Conservation (phyloP, 1,140 invertebrate genomes). For the Halictus rubicundus region DNA sequence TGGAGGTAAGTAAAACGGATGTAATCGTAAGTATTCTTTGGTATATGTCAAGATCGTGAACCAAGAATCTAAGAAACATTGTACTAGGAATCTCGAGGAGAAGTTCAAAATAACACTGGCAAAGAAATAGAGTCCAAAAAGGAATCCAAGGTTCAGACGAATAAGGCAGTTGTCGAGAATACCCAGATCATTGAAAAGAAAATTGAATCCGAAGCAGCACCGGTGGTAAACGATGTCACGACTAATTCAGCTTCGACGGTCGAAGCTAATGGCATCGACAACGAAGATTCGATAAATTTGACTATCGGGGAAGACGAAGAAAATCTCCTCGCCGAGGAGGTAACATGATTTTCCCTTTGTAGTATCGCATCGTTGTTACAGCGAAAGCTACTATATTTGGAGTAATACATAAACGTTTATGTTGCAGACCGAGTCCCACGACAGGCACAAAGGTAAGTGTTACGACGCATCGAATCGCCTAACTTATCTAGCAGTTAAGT, state of each 20-base stretch:
- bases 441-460: conserved; percentile 78
- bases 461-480: conserved; percentile 33
- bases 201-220: conserved; percentile 62
- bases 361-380: no score
- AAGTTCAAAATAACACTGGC: conserved; percentile 33
- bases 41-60: neutral
- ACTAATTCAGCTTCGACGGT: conserved; percentile 51
- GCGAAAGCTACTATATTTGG: neutral
- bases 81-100: conserved; percentile 40
- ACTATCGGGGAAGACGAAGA: conserved; percentile 91
- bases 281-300: conserved; percentile 90
- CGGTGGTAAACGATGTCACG: conserved; percentile 17
- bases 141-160: conserved; percentile 52
- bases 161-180: conserved; percentile 14
- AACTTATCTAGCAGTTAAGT: conserved; percentile 19
- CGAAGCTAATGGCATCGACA: conserved; percentile 82
- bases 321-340: conserved; percentile 89
- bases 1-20: neutral
- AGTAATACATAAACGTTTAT: conserved; percentile 20
- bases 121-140: conserved; percentile 64
- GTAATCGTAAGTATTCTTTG: neutral
- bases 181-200: conserved; percentile 39
- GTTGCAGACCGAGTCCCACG: conserved; percentile 73
- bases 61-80: neutral
- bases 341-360: conserved; percentile 52